These are phyloP conservation scores for Ictalurus punctatus DNA, from an alignment of 2,113 vertebrate genomes.

Conservation along the genomic window DNA sequence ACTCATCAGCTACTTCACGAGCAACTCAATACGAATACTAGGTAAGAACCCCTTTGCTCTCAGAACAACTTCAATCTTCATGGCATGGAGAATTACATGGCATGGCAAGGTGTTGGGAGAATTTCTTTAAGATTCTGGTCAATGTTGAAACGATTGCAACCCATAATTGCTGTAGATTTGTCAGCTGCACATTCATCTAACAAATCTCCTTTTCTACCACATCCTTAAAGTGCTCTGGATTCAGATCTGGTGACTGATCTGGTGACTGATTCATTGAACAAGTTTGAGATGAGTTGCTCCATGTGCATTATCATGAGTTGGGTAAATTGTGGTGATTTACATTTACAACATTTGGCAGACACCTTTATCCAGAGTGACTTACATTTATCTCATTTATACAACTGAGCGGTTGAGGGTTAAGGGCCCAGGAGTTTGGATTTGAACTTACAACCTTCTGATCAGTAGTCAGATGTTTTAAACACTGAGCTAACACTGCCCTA, in stretches of 20 bases:
- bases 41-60: not conserved
- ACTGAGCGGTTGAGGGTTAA: no score
- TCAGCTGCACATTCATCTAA: not conserved
- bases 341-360: no score
- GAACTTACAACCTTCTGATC: no score
- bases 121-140: not conserved
- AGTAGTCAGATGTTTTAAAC: no score
- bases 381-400: no score
- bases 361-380: no score
- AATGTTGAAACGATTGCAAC: not conserved
- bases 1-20: not conserved
- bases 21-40: not conserved
- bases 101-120: not conserved
- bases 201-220: not conserved
- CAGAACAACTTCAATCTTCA: not conserved
- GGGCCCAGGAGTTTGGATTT: no score
- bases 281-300: not conserved
- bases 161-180: not conserved
- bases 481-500: no score
- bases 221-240: not conserved
- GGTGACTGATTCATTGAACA: not conserved
- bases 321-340: not conserved
- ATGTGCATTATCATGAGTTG: not conserved
- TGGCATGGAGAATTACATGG: not conserved
- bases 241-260: not conserved